Base-by-base conservation (phyloP, 2,888 invertebrate species). In the Polietes domitor region DNA sequence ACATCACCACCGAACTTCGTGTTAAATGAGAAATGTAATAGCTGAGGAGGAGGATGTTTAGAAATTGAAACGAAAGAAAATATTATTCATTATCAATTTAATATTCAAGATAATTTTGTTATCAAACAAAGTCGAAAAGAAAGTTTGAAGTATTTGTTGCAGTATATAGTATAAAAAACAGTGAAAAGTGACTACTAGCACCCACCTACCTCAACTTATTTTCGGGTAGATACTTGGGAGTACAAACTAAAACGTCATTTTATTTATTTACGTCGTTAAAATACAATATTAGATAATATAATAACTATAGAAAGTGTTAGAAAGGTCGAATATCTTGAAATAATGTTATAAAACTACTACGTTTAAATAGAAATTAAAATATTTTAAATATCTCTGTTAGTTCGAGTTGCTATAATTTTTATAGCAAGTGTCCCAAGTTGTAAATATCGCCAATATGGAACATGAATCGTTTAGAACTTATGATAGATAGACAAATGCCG, bases 351-450 rank as follows among this genome's bases (percentile, higher is more conserved):
- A 12, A 37, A 32, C 10, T 3, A 12, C n/a, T 37, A 37, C 12
- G 37, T 37, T 3, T 37, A 47, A 47, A 2, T 12, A n/a, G 47
- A 6, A 47, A 47, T n/a, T 47, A 12, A 3, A 47, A 47, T 47
- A n/a, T 47, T 47, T 12, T 2, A 6, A 3, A 2, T 15, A 47
- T 47, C 1, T 47, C n/a, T n/a, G 4, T 47, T 47, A 12, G 47
- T n/a, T n/a, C 2, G n/a, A 47, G 47, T 12, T 47, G n/a, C 47
- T 47, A 47, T 47, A 47, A 47, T n/a, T 47, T 47, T 47, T 47
- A 47, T 47, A 47, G 47, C 47, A 47, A 47, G 47, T 47, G 47
- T 47, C 47, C n/a, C n/a, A 47, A 47, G 47, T 47, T 47, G 47
- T 4, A 2, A 47, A 47, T 4, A 47, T 5, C n/a, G 2, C 3